Evolutionary conservation across 2,113 vertebrate species (phyloP), one percentile per base, ranked within the genome.

Genomic region (Lampris megalopsis): DNA sequence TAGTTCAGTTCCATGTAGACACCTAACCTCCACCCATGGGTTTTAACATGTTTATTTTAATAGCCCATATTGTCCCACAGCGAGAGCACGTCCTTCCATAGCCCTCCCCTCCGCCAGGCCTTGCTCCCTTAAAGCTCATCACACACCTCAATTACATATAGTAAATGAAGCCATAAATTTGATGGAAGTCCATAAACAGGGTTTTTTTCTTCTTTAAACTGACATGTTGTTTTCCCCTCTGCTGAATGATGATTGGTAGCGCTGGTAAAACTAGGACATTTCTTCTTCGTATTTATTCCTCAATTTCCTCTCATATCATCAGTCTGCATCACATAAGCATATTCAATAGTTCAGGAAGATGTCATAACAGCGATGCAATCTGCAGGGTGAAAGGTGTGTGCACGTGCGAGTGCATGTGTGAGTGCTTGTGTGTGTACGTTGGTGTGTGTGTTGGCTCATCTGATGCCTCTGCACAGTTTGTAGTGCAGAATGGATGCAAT

Each of bases 401-500:
- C 24, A 24, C 24, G 24, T 24, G 24, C 24, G 24, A 24, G 24
- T 24, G 24, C 24, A 24, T 47, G 10, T 62, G n/a, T 64, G 52
- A 61, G 52, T 75, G 56, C 11, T 3, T 24, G 41, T 50, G 43
- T 43, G 61, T 40, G 37, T 11, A 24, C 24, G 24, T 24, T 24
- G 24, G 68, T 75, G 56, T 61, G 43, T 71, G 73, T 59, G 41
- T 70, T 6, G 4, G 68, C 66, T 70, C 6, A 10, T 73, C 36
- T 68, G 63, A 58, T 83, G 79, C 66, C 71, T 84, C 61, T 13
- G 79, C 73, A 80, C 80, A 87, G 73, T 73, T 78, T 74, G 81
- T 85, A 81, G 87, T 81, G 89, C 87, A 88, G 87, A 88, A 92
- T 78, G 83, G 76, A 86, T 84, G 80, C 87, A 89, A 81, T 83